Base-by-base conservation (phyloP, 2,797 vertebrate genomes). In the Rhinichthys osculus region DNA sequence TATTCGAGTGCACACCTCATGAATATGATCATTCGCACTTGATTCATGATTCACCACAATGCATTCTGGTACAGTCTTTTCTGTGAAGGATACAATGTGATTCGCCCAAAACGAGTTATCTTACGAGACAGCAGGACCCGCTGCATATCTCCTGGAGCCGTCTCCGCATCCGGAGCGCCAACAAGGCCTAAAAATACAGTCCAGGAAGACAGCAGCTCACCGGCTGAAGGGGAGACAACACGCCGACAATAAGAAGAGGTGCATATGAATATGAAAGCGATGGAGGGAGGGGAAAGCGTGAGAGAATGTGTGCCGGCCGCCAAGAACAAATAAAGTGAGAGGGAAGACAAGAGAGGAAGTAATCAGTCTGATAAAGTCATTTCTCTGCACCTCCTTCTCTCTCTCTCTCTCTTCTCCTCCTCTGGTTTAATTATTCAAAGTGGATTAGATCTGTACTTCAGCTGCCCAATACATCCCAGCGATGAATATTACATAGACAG, bases 341-440 rank as follows among this genome's bases (percentile, higher is more conserved):
- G 83, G 35, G 76, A 42, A 83, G 83, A 74, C 78, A 40, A 89
- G 78, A 80, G 50, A 83, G 42, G 82, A 54, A 85, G 84, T 85
- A 86, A 88, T 82, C 78, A 89, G 72, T 89, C 50, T 59, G 19
- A 14, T 30, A 59, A 72, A 67, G 47, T 71, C 38, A 69, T 52
- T 40, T 52, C 76, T 50, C 70, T n/a, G 16, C 82, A 44, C 67
- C 42, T 52, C 84, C 19, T 71, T 33, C 50, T 78, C 82, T 69
- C 74, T 76, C 74, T 76, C 76, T 64, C 70, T 62, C 69, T 73
- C 76, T 54, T 77, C 85, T 81, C 16, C 83, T 83, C 72, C 70
- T 87, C 80, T 84, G 87, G 89, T 88, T 90, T 90, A 90, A 90
- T 90, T 88, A 89, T 89, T 90, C 86, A 89, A 89, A 90, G 87